Percentiles rank a stretch among this genome's conserved stretches.
Evolutionary conservation across 2,888 invertebrate species (phyloP).

Genomic region (Serripes groenlandicus): DNA sequence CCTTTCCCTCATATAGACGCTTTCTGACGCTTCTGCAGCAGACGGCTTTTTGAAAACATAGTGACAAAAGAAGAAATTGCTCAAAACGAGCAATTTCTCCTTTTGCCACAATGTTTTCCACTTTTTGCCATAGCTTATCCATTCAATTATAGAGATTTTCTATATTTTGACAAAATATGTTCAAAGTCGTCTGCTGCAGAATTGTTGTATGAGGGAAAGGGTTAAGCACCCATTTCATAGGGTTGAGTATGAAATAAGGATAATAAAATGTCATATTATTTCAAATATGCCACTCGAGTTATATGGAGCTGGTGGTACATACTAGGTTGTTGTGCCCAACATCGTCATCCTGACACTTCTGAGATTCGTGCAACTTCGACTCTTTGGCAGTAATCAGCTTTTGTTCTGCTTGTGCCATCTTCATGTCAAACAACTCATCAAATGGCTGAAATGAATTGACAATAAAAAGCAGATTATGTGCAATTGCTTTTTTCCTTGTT

Average conservation of each 20-base stretch:
- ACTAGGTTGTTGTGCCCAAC: conserved; percentile 23
- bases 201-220: neutral
- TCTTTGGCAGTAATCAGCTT: conserved; percentile 5
- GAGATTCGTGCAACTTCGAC: neutral
- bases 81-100: conserved; percentile 1
- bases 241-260: too few relatives aligned
- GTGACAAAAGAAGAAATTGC: conserved; percentile 1
- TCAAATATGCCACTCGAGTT: too few relatives aligned
- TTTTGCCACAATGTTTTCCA: conserved; percentile 4
- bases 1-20: too few relatives aligned
- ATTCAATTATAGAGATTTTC: too few relatives aligned
- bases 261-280: too few relatives aligned
- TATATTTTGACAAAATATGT: too few relatives aligned
- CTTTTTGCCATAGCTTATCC: too few relatives aligned
- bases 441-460: conserved; percentile 78
- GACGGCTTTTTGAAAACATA: neutral
- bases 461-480: too few relatives aligned
- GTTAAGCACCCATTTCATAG: neutral
- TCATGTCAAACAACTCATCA: conserved; percentile 76
- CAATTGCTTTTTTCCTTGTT: too few relatives aligned
- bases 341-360: conserved; percentile 22
- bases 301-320: too few relatives aligned
- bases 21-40: too few relatives aligned
- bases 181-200: too few relatives aligned
- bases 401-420: conserved; percentile 56